phyloP scores from a whole-genome alignment of 1,140 invertebrate species.

The Papilio dardanus region DNA sequence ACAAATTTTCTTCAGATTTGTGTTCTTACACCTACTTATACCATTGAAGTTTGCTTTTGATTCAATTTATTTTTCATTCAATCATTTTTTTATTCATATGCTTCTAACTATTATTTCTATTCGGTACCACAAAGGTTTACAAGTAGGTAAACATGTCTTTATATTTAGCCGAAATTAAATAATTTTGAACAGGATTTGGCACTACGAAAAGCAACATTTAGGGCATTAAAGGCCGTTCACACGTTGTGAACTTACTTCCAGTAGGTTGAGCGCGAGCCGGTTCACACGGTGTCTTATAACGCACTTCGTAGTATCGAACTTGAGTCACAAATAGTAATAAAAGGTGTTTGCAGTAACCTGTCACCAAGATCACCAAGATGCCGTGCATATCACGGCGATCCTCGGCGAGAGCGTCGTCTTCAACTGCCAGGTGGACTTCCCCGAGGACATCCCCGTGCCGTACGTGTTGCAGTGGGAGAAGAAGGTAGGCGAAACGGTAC shows the following conservation, averaged over 20 bases:
- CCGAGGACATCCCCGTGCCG: conserved; percentile 95
- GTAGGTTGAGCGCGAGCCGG: not conserved
- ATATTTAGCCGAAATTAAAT: too few species aligned
- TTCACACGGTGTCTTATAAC: not conserved
- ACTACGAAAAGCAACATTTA: not conserved
- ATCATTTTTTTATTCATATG: too few species aligned
- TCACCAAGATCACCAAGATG: conserved; percentile 90
- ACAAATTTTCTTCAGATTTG: too few species aligned
- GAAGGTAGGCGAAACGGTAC: conserved; percentile 97
- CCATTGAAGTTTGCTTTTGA: too few species aligned
- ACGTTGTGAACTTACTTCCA: not conserved
- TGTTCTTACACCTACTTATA: too few species aligned
- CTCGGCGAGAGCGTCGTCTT: conserved; percentile 97
- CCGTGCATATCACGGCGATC: conserved; percentile 97
- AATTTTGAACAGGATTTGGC: too few species aligned
- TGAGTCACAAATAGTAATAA: conserved; percentile 14
- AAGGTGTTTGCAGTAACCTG: conserved; percentile 74
- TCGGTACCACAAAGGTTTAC: too few species aligned
- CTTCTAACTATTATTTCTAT: too few species aligned
- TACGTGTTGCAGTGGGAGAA: conserved; percentile 99
- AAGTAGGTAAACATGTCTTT: too few species aligned
- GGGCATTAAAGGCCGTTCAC: not conserved
- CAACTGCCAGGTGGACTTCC: conserved; percentile 98
- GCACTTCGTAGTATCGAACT: not conserved
- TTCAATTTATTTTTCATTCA: too few species aligned